Evolutionary conservation across 1,140 invertebrate species (phyloP).

Genomic region (Hycleus cichorii): DNA sequence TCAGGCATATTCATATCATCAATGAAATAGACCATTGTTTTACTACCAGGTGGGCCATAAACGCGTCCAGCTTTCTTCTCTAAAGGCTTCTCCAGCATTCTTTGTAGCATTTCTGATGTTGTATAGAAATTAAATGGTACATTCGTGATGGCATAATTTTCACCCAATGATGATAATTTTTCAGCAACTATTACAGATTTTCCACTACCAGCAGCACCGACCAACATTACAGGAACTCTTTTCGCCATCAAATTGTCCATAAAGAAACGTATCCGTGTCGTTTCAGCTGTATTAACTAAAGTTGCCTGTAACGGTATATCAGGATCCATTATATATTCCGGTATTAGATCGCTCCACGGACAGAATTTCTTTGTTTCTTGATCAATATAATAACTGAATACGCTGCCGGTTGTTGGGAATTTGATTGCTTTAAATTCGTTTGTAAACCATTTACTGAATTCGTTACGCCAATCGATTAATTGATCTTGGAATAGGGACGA

Average conservation of each 20-base stretch:
- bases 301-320: conserved; percentile 72
- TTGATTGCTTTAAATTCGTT: conserved; percentile 88
- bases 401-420: conserved; percentile 71
- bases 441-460: conserved; percentile 89
- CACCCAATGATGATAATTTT: conserved; percentile 55
- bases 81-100: conserved; percentile 82
- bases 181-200: conserved; percentile 83
- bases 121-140: conserved; percentile 96
- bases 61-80: conserved; percentile 93
- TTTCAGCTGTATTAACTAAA: conserved; percentile 84
- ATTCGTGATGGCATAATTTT: conserved; percentile 75
- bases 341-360: conserved; percentile 76
- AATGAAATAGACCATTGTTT: conserved; percentile 88
- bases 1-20: conserved; percentile 98
- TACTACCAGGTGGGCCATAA: conserved; percentile 86
- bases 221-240: conserved; percentile 81
- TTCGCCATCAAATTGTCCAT: conserved; percentile 77
- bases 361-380: conserved; percentile 74
- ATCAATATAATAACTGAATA: conserved; percentile 90
- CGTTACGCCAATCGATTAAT: conserved; percentile 78
- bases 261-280: conserved; percentile 81
- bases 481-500: conserved; percentile 86
- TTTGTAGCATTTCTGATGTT: conserved; percentile 89
- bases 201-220: conserved; percentile 80
- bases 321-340: conserved; percentile 70